Base-by-base conservation (phyloP, 1,140 invertebrate genomes). In the Drosophila eugracilis region DNA sequence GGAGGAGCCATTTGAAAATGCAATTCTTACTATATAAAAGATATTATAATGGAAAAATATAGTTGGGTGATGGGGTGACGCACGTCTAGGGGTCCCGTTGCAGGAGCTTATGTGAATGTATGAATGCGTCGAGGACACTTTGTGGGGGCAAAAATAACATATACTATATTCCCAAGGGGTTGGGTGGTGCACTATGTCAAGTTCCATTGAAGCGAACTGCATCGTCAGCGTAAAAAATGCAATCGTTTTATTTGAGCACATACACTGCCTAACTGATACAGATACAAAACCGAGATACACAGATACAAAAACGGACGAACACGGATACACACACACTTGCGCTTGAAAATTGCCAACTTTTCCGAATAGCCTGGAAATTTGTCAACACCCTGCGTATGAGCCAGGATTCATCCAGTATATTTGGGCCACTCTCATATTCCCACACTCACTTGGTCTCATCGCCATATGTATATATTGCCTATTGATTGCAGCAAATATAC, bases 151-250 rank as follows among this genome's bases (percentile, higher is more conserved):
- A 79, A 73, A 77, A 67, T 59, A 80, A 59, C 55, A 55, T 47
- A 48, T 45, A 47, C 50, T 10, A 28, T 17, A 12, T 32, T 26
- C 22, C 28, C 50, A 21, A 37, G 22, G 30, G 36, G 10, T 24
- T 19, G 6, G 62, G 30, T 44, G 65, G 48, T 19, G 14, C 21
- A 42, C 21, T 62, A 15, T 74, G 41, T 66, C 57, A 66, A 79
- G 80, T 67, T 70, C 57, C 78, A 86, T 86, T 86, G 83, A 83
- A 78, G 53, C 37, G 53, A 54, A 54, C 59, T 39, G 83, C 84
- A 89, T 58, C 62, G 83, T 78, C 78, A 88, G 78, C 83, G 71
- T 75, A 78, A 85, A 88, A 88, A 78, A 65, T 83, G 75, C 75
- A 88, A 67, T 55, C 41, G 36, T 47, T 65, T 41, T 53, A 3